A percentile compares a stretch with the other conserved stretches of the same genome.
Conservation (phyloP, 2,888 invertebrate genomes). For the Creontiades dilutus region DNA sequence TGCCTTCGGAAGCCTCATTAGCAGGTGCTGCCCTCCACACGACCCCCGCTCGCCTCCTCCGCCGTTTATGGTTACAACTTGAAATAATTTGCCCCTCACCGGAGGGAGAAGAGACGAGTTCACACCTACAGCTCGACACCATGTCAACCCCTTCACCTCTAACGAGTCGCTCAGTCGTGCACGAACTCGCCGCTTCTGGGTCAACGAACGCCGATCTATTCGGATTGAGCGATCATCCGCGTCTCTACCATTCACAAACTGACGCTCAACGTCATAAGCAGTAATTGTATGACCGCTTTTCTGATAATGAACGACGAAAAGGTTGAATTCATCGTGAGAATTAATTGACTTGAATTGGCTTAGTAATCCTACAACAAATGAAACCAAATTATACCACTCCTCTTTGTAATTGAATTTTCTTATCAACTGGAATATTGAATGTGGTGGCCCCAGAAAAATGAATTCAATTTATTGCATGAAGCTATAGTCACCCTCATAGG, state of each 20-base stretch:
- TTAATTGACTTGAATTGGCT: too few relatives aligned
- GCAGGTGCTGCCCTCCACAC: background rate
- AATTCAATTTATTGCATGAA: too few relatives aligned
- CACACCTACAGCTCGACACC: conserved; percentile 3
- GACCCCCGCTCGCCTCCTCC: background rate
- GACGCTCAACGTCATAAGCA: background rate
- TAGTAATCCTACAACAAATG: too few relatives aligned
- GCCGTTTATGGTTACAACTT: conserved; percentile 26
- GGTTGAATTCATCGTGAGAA: too few relatives aligned
- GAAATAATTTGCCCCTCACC: conserved; percentile 17
- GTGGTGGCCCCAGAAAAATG: too few relatives aligned
- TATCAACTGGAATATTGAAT: too few relatives aligned
- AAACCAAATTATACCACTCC: too few relatives aligned
- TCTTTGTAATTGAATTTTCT: too few relatives aligned
- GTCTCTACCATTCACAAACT: background rate
- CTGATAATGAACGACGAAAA: too few relatives aligned
- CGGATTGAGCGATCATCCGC: background rate
- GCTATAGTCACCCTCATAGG: too few relatives aligned
- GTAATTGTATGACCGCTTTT: background rate
- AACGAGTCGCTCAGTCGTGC: background rate
- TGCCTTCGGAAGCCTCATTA: conserved; percentile 28
- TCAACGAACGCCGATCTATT: background rate
- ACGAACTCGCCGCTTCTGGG: background rate
- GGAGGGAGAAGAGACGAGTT: background rate
- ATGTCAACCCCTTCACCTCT: background rate